Percentiles rank a stretch among this genome's conserved stretches.
These are phyloP conservation scores for Seladonia tumulorum DNA, from an alignment of 2,888 invertebrate genomes.

Conservation along the genomic window DNA sequence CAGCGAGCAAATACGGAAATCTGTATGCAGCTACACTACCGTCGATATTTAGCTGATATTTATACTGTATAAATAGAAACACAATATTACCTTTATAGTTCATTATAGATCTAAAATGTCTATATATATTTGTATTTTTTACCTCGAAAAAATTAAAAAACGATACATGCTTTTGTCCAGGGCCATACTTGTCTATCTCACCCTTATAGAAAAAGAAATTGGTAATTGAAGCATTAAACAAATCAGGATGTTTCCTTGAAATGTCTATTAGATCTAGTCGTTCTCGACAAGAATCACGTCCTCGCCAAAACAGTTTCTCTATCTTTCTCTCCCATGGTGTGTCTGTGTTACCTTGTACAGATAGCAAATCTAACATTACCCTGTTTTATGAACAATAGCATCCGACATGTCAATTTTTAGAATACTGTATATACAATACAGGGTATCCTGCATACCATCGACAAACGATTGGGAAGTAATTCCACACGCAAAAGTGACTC, in stretches of 20 bases:
- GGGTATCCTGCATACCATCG: neutral
- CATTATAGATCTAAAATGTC: neutral
- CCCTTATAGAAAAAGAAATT: slow-evolving; percentile 98
- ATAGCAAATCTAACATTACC: slow-evolving; percentile 94
- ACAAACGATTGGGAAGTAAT: neutral
- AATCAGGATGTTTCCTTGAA: slow-evolving; percentile 89
- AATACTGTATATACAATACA: neutral
- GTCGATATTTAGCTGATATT: slow-evolving; percentile 97
- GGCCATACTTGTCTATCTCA: slow-evolving; percentile 93
- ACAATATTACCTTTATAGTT: slow-evolving; percentile 24
- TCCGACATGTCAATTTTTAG: slow-evolving; percentile 12
- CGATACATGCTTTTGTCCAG: slow-evolving; percentile 92
- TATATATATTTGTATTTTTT: slow-evolving; percentile 56
- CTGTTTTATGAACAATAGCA: slow-evolving; percentile 84
- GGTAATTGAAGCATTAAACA: slow-evolving; percentile 96
- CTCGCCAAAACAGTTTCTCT: slow-evolving; percentile 94
- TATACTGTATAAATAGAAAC: slow-evolving; percentile 89
- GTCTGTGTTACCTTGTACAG: slow-evolving; percentile 93
- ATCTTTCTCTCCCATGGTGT: slow-evolving; percentile 90
- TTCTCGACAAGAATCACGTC: slow-evolving; percentile 95
- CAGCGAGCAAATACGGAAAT: slow-evolving; percentile 95
- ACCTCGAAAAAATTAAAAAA: slow-evolving; percentile 98
- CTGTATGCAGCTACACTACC: slow-evolving; percentile 99
- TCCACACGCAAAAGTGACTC: neutral
- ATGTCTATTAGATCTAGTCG: slow-evolving; percentile 93